Evolutionary conservation across 1,140 invertebrate species (phyloP), one percentile per base, ranked within the genome.

Genomic region (Drosophila ironensis): DNA sequence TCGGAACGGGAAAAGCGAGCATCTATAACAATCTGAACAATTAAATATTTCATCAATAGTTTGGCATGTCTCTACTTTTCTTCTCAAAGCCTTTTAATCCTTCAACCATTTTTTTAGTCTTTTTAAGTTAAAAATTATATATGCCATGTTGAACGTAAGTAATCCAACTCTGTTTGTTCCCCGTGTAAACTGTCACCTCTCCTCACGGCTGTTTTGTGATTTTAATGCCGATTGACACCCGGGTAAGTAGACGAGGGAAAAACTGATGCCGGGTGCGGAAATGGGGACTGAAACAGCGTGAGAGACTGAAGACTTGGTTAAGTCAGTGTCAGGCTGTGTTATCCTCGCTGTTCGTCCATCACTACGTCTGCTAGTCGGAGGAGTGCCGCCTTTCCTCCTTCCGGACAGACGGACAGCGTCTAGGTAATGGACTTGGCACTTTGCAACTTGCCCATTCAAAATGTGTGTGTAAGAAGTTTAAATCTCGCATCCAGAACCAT

Each of bases 391-490:
- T 44, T 22, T 44, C 11, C 19, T 2, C 19, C 38, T 20, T 20
- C 42, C 19, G 11, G 38, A 17, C 5, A 40, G 56, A 56, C 54
- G 74, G 63, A 17, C 42, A 42, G 42, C 24, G 57, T 37, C 57
- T 48, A 64, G 68, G 69, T 84, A 84, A 84, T 84, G 78, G 80
- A 84, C 78, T 84, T 84, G 78, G 69, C 80, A 84, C 78, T 84
- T 84, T 84, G 78, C 78, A 84, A 86, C 78, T 84, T 71, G 60
- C 48, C 78, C 78, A 84, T 84, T 84, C 80, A 78, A 86, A 86
- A 59, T 78, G 78, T 84, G 78, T 86, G 73, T 86, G 80, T 86
- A 86, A 86, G 78, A 86, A 84, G 80, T 84, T 86, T 84, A 84
- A 84, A 86, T 86, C n/a, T n/a, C 78, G 70, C 78, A 84, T 78